Base-by-base conservation (phyloP, 2,113 vertebrate species). In the Catharus minimus region DNA sequence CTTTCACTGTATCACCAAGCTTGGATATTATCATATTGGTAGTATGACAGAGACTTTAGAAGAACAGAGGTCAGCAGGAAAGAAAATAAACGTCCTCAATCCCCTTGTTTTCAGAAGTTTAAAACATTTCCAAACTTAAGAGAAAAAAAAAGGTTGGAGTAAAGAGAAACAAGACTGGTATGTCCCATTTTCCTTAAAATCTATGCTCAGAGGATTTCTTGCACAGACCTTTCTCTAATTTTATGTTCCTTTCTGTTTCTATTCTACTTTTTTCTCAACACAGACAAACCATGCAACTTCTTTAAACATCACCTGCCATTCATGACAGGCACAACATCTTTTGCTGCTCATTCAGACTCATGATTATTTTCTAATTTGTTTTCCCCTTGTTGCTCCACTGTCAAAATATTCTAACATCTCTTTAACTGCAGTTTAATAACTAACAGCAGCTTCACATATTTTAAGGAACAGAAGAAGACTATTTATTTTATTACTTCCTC, bases 361-460 rank as follows among this genome's bases (percentile, higher is more conserved):
- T 74, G 62, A 95, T 93, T 85, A 52, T 90, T 89, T 75, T 65
- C 50, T 92, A 91, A 89, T 91, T 92, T 61, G 27, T 44, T 94
- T 95, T 24, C 26, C 16, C 69, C 80, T 94, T 92, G 71, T 60
- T 82, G 58, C 24, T 52, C 14, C 2, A 14, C 77, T 87, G 91
- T 83, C 92, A 93, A 89, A 94, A 73, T 57, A 94, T 76, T 92
- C 75, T 77, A 93, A 86, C n/a, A 55, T 65, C 50, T 86, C 46
- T 84, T 93, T 86, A 92, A 90, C 65, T 88, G 47, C 46, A 92
- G 53, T 88, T 95, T 94, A 82, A 95, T 82, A 86, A 89, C 77
- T 72, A 89, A 57, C 7, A 92, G 14, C 13, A 94, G 30, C 49
- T 77, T 67, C 83, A 79, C 69, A 41, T 92, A 75, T 93, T 90